These are phyloP conservation scores for Brenthis daphne DNA, from an alignment of 2,888 invertebrate species.

Conservation along the genomic window DNA sequence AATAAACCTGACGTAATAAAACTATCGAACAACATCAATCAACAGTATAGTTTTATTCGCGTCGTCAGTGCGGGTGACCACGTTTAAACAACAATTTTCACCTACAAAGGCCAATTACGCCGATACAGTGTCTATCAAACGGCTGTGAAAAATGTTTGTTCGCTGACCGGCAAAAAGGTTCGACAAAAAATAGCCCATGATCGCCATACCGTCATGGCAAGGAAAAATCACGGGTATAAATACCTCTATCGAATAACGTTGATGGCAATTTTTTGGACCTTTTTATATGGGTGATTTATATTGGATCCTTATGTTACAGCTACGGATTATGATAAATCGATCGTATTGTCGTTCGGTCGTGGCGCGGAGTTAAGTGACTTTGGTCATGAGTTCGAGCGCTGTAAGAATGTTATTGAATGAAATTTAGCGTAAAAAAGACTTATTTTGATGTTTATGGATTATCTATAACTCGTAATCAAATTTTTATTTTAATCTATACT, in stretches of 20 bases:
- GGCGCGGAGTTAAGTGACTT: not conserved
- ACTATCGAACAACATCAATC: conserved; percentile 17
- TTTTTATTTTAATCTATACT: too few relatives aligned
- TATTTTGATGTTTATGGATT: too few relatives aligned
- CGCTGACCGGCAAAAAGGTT: conserved; percentile 45
- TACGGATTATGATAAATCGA: conserved; percentile 17
- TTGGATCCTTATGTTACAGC: conserved; percentile 33
- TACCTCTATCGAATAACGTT: conserved; percentile 37
- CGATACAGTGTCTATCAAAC: conserved; percentile 48
- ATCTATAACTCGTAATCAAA: too few relatives aligned
- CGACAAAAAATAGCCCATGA: conserved; percentile 46
- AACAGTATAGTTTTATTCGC: conserved; percentile 27
- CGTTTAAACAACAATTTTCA: conserved; percentile 48
- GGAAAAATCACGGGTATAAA: conserved; percentile 42
- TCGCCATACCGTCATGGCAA: conserved; percentile 39
- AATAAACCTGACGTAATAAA: conserved; percentile 1
- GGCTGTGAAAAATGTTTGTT: conserved; percentile 47
- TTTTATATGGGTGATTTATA: conserved; percentile 34
- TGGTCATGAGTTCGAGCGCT: not conserved
- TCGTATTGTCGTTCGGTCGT: not conserved
- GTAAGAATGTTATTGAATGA: not conserved
- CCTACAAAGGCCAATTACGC: conserved; percentile 52
- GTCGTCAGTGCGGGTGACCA: conserved; percentile 37
- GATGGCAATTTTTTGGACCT: conserved; percentile 33
- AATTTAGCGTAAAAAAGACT: too few relatives aligned